Evolutionary conservation across 2,888 invertebrate species (phyloP).

Genomic region (Luperina testacea): DNA sequence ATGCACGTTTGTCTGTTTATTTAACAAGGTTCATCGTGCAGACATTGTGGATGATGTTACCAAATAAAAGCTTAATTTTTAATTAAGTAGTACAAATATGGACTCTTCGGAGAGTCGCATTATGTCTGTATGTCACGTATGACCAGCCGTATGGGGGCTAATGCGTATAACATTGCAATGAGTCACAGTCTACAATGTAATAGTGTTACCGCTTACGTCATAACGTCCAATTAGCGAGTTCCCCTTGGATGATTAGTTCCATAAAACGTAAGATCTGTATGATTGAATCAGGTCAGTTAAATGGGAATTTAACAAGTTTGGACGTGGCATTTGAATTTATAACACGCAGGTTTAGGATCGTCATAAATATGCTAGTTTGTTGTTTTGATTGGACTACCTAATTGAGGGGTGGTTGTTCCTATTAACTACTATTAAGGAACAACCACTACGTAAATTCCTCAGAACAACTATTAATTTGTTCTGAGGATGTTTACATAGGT

Average conservation of each 20-base stretch:
- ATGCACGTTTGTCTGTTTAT: conserved; percentile 8
- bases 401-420: conserved; percentile 7
- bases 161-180: conserved; percentile 67
- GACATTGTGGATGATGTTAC: conserved; percentile 27
- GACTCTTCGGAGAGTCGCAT: conserved; percentile 25
- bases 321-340: conserved; percentile 37
- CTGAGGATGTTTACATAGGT: conserved; percentile 11
- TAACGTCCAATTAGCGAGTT: conserved; percentile 63
- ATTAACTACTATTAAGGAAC: background rate
- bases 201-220: conserved; percentile 64
- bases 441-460: too few relatives aligned
- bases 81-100: conserved; percentile 56
- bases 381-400: conserved; percentile 30
- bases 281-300: conserved; percentile 51
- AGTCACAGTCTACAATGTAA: conserved; percentile 66
- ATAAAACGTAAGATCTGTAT: conserved; percentile 49
- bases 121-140: conserved; percentile 68
- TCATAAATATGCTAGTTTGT: conserved; percentile 21
- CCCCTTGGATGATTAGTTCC: conserved; percentile 59
- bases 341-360: conserved; percentile 26
- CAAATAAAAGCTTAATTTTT: conserved; percentile 37
- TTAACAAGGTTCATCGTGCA: conserved; percentile 17
- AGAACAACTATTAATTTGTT: background rate
- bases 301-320: conserved; percentile 27
- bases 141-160: conserved; percentile 68